Evolutionary conservation across 1,140 invertebrate species (phyloP).

Genomic region (Drosophila setifemur): DNA sequence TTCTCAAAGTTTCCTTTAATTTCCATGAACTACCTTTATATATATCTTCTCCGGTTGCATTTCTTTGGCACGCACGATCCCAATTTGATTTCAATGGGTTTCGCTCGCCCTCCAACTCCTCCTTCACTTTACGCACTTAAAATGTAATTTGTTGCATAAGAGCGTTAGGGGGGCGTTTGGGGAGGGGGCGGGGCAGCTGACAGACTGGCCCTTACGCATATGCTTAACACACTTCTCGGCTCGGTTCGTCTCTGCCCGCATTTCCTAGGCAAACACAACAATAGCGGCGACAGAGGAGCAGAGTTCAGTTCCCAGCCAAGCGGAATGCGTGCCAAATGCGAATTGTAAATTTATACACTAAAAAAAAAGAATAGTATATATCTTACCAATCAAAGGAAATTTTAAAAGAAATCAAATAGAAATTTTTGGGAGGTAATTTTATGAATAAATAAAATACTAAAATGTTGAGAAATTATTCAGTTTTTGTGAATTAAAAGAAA

Average conservation of each 20-base stretch:
- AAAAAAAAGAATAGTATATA: neutral
- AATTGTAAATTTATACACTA: constrained; percentile 14
- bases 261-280: constrained; percentile 50
- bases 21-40: no score
- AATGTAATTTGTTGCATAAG: constrained; percentile 8
- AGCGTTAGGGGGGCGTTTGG: neutral
- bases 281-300: neutral
- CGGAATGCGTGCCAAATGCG: constrained; percentile 61
- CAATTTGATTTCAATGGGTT: no score
- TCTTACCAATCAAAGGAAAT: neutral
- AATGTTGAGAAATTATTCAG: no score
- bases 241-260: constrained; percentile 41
- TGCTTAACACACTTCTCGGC: constrained; percentile 64
- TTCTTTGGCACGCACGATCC: constrained; percentile 30
- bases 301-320: constrained; percentile 7
- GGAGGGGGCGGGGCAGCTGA: neutral
- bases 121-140: constrained; percentile 30
- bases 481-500: no score
- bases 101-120: neutral
- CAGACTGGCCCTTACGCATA: constrained; percentile 40
- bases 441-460: no score
- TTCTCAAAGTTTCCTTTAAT: neutral
- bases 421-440: no score
- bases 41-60: constrained; percentile 9
- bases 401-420: neutral